Evolutionary conservation across 1,140 invertebrate species (phyloP), one percentile per base, ranked within the genome.

Genomic region (Tribolium castaneum): DNA sequence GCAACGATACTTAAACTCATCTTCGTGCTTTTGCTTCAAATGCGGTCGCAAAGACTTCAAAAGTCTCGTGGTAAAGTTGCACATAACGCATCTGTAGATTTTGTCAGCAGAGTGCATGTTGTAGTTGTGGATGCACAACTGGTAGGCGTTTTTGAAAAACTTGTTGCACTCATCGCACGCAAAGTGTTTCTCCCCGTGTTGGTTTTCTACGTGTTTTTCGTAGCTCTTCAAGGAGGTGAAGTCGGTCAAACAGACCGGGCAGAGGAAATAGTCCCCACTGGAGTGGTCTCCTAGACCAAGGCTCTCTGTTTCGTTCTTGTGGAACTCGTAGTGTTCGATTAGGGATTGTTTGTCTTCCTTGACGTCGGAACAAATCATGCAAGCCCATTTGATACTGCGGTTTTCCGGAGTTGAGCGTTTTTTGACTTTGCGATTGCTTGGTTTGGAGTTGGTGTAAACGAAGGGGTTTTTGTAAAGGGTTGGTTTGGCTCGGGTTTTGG

Each of bases 161-260:
- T 80, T 71, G 13, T 77, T 75, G 50, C 82, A 83, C 7, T 84
- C 76, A 5, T 84, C 84, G 71, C 85, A 86, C 50, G 82, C 70
- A 72, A 81, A 84, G 6, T 83, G 78, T 52, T 85, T 84, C 3
- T 81, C 82, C 4, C 75, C 78, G 51, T 83, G 82, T 49, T 77
- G 75, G n/a, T 81, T 81, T 12, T 82, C 81, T 14, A 82, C 49
- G 66, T 83, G 82, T 39, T 78, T 78, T 16, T 49, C 30, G 22
- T 75, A 80, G 3, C 75, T 92, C 90, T 87, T 96, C 51, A 79
- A 54, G n/a, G 74, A 62, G 3, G 78, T 62, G 12, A 74, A 79
- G n/a, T 49, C 50, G 51, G 66, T 76, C 6, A 19, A 16, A 34
- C 78, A 79, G 3, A 73, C 54, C 5, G 54, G 56, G 72, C 78